Evolutionary conservation across 1,140 invertebrate genomes (phyloP), one percentile per base, ranked within the genome.

Genomic region (Lepidurus couesii): DNA sequence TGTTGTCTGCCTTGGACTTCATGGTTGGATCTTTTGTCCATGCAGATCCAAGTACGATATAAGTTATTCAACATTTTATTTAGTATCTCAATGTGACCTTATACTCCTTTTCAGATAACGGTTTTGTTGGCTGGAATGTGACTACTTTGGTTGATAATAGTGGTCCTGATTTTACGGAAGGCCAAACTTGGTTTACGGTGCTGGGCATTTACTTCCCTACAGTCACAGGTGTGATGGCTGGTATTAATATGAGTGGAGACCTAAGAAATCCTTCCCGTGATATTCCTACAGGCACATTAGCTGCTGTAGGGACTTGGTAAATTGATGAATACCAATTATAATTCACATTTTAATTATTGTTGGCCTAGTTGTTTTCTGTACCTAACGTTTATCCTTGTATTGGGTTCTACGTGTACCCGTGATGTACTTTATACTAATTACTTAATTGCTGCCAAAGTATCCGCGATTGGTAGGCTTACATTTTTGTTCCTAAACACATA

Each of bases 191-290:
- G 93, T 97, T 97, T 84, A 93, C 91, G 16, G 93, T 96, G 74
- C 95, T 96, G 86, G 95, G 95, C 65, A 93, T 97, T n/a, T 96
- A 97, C 86, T 95, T 98, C 86, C 93, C 96, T 76, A 95, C 96
- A 75, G 90, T 97, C 77, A 94, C 95, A 78, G 95, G 95, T 42
- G 94, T 98, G 75, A 88, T 98, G 79, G 95, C 96, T 73, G 97
- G 97, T 73, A 95, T 98, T 81, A 98, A 98, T 84, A 98, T 99
- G 96, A 97, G 95, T 85, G 96, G 96, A 13, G 96, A 99, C 86
- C 88, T 99, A 73, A 90, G 90, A 78, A 91, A 96, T 82, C 96
- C 97, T 0, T 93, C 93, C 11, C 90, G 90, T 73, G 95, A 97
- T 85, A 98, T 98, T 83, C 95, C 96, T 5, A 93, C 94, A 86